A percentile compares a stretch with the other conserved stretches of the same genome.
phyloP scores from a whole-genome alignment of 2,888 invertebrate species.

The Campoletis raptor region DNA sequence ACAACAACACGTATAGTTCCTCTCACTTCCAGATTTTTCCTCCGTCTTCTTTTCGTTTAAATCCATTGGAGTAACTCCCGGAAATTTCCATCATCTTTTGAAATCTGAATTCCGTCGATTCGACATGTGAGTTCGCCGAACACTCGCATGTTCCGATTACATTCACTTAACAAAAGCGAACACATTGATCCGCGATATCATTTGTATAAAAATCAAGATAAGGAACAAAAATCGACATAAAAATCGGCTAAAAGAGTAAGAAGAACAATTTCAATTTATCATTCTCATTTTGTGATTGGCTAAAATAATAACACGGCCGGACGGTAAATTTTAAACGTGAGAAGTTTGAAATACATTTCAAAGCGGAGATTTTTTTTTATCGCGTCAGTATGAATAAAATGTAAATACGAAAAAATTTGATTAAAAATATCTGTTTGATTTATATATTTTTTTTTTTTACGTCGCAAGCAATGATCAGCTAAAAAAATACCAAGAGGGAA shows the following conservation, averaged over 20 bases:
- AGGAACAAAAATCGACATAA: neutral
- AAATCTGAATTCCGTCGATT: neutral
- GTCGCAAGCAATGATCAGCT: neutral
- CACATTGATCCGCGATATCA: neutral
- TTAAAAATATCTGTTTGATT: neutral
- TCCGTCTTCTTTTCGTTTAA: neutral
- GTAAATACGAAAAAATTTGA: neutral
- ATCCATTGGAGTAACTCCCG: neutral
- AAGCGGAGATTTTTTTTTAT: neutral
- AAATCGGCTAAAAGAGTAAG: neutral
- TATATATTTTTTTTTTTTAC: neutral
- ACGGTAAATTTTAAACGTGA: neutral
- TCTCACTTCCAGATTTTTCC: neutral
- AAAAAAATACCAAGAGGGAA: neutral
- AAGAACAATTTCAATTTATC: neutral
- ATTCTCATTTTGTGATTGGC: neutral
- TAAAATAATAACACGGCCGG: neutral
- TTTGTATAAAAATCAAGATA: neutral
- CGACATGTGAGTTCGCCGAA: neutral
- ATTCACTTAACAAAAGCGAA: neutral
- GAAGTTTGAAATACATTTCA: neutral
- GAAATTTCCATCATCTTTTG: slow-evolving; percentile 25
- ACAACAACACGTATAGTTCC: neutral
- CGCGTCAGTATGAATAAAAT: neutral
- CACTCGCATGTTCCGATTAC: neutral